Base-by-base conservation (phyloP, 2,888 invertebrate species). In the Lissocephala sabroskyi region DNA sequence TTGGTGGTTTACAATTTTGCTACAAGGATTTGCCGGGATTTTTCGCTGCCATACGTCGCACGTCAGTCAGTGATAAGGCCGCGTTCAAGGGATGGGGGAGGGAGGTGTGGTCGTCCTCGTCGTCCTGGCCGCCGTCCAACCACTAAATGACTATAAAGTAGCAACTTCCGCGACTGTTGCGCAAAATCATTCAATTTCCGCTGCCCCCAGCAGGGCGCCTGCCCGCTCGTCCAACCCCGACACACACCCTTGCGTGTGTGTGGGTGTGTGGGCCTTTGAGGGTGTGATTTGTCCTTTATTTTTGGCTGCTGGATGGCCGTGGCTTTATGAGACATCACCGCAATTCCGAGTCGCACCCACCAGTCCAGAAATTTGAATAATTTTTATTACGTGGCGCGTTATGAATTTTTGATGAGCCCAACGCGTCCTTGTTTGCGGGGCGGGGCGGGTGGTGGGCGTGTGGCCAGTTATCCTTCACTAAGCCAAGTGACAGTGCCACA, bases 161-260 rank as follows among this genome's bases (percentile, higher is more conserved):
- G 79, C 66, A 73, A 79, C 80, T 80, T 81, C 81, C 80, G 79
- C 65, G 68, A 64, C 75, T 74, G 73, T 80, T 81, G 80, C 79
- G 80, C 80, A 80, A 80, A 80, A 81, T 81, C 77, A 81, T 80
- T 81, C 80, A 80, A 81, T 81, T 81, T 81, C 80, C 80, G 81
- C 60, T 71, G 47, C 55, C 60, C 46, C 51, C 78, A 64, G 29
- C 32, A 18, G 49, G 10, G 37, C 37, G 11, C 37, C 17, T 19
- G n/a, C 37, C 37, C 10, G 18, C 9, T 6, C 10, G 13, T 13
- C n/a, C 11, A 11, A 17, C 41, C 23, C 44, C 16, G 18, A 14
- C 26, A 41, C 17, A 13, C 49, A 45, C 33, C 36, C 35, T 42
- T 44, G 29, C 45, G 28, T 29, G 14, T 33, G 28, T 41, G 23